Evolutionary conservation across 2,113 vertebrate species (phyloP).

Genomic region (Ondatra zibethicus): DNA sequence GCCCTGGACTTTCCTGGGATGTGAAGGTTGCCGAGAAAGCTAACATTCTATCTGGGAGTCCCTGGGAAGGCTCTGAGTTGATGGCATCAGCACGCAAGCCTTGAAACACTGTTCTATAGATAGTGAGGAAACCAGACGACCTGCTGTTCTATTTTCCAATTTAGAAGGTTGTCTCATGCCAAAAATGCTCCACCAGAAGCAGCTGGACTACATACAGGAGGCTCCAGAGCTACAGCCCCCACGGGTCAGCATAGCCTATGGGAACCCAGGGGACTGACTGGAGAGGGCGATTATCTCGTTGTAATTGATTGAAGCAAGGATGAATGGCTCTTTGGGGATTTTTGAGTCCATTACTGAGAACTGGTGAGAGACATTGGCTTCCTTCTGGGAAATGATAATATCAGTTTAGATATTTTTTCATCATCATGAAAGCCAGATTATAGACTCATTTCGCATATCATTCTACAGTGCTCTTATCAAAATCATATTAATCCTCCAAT

Average conservation of each 20-base stretch:
- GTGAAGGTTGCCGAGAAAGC: not conserved
- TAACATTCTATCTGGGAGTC: not conserved
- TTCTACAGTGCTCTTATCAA: conserved; percentile 19
- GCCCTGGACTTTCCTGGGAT: not conserved
- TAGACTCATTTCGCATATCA: conserved; percentile 20
- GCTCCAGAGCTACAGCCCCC: not conserved
- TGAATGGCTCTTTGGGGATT: conserved; percentile 22
- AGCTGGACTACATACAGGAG: not conserved
- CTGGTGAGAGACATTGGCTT: not conserved
- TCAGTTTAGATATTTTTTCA: conserved; percentile 57
- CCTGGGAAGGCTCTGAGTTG: conserved; percentile 1
- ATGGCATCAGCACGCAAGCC: not conserved
- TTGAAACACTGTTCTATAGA: not conserved
- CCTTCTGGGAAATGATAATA: conserved; percentile 17
- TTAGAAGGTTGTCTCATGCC: not conserved
- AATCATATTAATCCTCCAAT: conserved; percentile 28
- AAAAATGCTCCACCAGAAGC: not conserved
- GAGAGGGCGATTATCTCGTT: not conserved
- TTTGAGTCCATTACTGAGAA: conserved; percentile 48
- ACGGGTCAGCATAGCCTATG: not conserved
- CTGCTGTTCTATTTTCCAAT: conserved; percentile 30
- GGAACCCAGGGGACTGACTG: not conserved
- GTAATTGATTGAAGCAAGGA: not conserved
- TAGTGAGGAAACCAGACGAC: conserved; percentile 6
- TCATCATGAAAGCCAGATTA: conserved; percentile 51